A percentile compares a stretch with the other conserved stretches of the same genome.
These are phyloP conservation scores for Notodonta dromedarius DNA, from an alignment of 2,888 invertebrate species.

Conservation along the genomic window DNA sequence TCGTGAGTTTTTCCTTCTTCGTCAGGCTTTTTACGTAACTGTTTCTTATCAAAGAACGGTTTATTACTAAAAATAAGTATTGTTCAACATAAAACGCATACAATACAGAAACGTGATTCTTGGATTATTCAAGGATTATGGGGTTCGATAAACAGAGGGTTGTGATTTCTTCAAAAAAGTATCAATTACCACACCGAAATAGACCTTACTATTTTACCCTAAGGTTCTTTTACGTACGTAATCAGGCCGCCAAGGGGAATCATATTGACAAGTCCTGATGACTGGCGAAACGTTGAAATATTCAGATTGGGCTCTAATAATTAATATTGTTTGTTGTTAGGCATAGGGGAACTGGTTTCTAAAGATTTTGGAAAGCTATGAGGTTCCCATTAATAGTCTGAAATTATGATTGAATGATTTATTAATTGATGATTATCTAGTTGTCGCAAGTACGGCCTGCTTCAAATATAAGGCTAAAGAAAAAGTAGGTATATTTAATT, in stretches of 20 bases:
- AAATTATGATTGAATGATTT: constrained; percentile 4
- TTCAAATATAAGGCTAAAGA: too few relatives aligned
- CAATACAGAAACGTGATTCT: constrained; percentile 18
- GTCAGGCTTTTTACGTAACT: background rate
- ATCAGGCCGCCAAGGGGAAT: constrained; percentile 36
- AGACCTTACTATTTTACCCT: constrained; percentile 11
- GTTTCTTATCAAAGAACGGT: background rate
- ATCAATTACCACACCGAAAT: constrained; percentile 8
- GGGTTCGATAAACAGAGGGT: constrained; percentile 62
- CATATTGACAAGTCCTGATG: constrained; percentile 70
- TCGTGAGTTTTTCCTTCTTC: too few relatives aligned
- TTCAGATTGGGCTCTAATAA: constrained; percentile 46
- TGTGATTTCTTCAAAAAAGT: constrained; percentile 26
- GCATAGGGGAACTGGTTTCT: constrained; percentile 22
- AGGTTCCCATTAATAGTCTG: background rate
- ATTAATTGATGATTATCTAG: background rate
- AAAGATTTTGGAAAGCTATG: constrained; percentile 16
- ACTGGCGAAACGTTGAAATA: constrained; percentile 60
- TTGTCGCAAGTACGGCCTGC: too few relatives aligned
- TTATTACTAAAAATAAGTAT: background rate
- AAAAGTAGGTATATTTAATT: too few relatives aligned
- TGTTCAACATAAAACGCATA: constrained; percentile 6
- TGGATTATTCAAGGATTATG: constrained; percentile 34
- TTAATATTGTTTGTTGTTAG: constrained; percentile 38
- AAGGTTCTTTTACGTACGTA: constrained; percentile 18